These are phyloP conservation scores for Eulemur coronatus DNA, from an alignment of 2,797 vertebrate species.

Conservation along the genomic window DNA sequence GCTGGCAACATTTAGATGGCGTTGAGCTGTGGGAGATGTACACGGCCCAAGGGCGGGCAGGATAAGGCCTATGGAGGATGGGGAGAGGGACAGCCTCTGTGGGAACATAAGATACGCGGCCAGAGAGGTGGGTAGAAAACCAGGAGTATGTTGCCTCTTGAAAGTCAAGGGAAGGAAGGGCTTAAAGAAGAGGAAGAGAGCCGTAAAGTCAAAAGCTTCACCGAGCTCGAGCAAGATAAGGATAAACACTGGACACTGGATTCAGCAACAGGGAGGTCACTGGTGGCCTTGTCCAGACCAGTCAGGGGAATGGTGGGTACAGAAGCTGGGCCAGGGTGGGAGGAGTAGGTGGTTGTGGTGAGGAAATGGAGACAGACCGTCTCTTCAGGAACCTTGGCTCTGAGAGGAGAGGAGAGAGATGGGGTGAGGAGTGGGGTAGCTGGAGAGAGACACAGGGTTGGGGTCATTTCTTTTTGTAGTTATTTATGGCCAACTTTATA, in stretches of 20 bases:
- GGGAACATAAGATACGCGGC: not conserved
- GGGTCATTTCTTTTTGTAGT: not conserved
- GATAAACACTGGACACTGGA: not conserved
- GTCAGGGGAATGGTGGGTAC: not conserved
- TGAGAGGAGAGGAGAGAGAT: not conserved
- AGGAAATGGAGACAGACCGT: constrained; percentile 28
- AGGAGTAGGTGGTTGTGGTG: not conserved
- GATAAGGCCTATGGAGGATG: not conserved
- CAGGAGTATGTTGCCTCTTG: not conserved
- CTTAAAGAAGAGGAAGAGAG: constrained; percentile 49
- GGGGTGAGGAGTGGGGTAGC: not conserved
- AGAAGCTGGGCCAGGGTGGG: not conserved
- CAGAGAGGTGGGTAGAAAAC: not conserved
- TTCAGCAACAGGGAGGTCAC: constrained; percentile 25
- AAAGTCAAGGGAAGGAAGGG: constrained; percentile 40
- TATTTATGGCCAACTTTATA: not conserved
- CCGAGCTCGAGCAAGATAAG: constrained; percentile 17
- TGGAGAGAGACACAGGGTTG: not conserved
- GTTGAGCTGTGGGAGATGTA: not conserved
- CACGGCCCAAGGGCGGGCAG: not conserved
- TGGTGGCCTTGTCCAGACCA: not conserved
- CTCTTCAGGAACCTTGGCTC: constrained; percentile 43
- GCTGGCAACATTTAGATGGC: not conserved
- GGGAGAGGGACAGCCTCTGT: not conserved
- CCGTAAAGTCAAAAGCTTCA: not conserved